A percentile compares a stretch with the other conserved stretches of the same genome.
Evolutionary conservation across 2,888 invertebrate species (phyloP).

Genomic region (Pyrocoelia pectoralis): DNA sequence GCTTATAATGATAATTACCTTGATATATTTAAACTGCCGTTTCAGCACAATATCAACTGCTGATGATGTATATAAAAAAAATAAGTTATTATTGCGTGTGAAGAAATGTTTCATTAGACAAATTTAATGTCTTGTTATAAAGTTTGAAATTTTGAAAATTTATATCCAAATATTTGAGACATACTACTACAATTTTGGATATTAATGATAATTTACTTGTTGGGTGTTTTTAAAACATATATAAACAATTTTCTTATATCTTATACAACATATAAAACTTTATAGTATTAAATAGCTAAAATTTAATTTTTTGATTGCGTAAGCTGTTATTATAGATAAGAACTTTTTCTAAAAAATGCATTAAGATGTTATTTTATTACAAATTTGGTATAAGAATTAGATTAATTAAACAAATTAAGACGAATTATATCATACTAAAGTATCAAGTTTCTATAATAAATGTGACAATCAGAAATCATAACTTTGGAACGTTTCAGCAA

Average conservation of each 20-base stretch:
- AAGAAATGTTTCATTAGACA: conserved; percentile 24
- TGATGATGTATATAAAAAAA: conserved; percentile 43
- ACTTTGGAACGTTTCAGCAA: conserved; percentile 27
- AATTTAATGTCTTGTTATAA: conserved; percentile 25
- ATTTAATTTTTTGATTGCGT: conserved; percentile 18
- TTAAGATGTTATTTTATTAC: conserved; percentile 16
- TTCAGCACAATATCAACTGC: conserved; percentile 46
- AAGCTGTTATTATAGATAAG: conserved; percentile 13
- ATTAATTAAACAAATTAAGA: conserved; percentile 16
- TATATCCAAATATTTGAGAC: conserved; percentile 30
- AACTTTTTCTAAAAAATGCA: conserved; percentile 8
- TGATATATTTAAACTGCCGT: conserved; percentile 43
- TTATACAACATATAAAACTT: conserved; percentile 27
- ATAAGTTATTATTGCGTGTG: conserved; percentile 34
- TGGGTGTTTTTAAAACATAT: conserved; percentile 31
- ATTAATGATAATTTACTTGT: conserved; percentile 30
- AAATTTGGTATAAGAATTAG: conserved; percentile 17
- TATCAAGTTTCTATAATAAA: conserved; percentile 29
- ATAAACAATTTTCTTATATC: conserved; percentile 29
- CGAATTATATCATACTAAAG: conserved; percentile 20
- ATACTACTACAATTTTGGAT: conserved; percentile 27
- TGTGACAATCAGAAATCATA: conserved; percentile 33
- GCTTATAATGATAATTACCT: conserved; percentile 31
- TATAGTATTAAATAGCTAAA: conserved; percentile 10
- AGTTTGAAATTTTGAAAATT: conserved; percentile 25